Evolutionary conservation across 2,888 invertebrate genomes (phyloP).

Genomic region (Drosophila cracens): DNA sequence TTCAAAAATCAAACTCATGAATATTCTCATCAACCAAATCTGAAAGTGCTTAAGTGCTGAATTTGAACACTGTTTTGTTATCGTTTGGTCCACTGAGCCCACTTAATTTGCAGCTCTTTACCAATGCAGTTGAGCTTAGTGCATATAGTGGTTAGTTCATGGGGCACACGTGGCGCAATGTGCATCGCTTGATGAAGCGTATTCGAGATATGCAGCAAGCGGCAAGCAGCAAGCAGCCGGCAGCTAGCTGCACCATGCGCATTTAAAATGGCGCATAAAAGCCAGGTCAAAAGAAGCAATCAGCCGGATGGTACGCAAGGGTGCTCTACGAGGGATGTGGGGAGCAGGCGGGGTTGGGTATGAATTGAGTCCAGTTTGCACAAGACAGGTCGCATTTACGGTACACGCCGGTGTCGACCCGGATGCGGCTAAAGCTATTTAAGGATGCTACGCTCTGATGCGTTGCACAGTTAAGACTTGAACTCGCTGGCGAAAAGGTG

Average conservation of each 20-base stretch:
- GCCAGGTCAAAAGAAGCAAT: conserved; percentile 61
- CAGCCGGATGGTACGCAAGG: conserved; percentile 13
- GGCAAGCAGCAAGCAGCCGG: conserved; percentile 4
- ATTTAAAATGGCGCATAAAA: conserved; percentile 63
- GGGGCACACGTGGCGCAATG: conserved; percentile 34
- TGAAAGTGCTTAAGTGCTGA: conserved; percentile 10
- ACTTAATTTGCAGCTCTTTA: conserved; percentile 28
- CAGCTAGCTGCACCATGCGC: conserved; percentile 46
- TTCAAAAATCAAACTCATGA: not conserved
- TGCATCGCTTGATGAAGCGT: conserved; percentile 44
- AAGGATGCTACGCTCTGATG: conserved; percentile 76
- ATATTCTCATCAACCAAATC: not conserved
- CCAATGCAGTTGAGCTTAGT: conserved; percentile 27
- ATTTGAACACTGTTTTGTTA: conserved; percentile 12
- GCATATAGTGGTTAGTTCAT: conserved; percentile 23
- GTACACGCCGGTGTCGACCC: conserved; percentile 41
- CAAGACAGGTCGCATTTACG: conserved; percentile 38
- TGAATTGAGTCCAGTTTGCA: conserved; percentile 56
- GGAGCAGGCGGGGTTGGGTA: not conserved
- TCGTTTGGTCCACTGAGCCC: conserved; percentile 20
- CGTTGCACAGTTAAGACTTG: conserved; percentile 75
- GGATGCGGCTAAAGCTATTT: conserved; percentile 72
- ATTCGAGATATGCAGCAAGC: conserved; percentile 20
- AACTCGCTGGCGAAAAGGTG: conserved; percentile 66
- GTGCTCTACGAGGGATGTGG: not conserved